Conservation (phyloP, 2,797 vertebrate genomes). For the Eulemur mongoz region DNA sequence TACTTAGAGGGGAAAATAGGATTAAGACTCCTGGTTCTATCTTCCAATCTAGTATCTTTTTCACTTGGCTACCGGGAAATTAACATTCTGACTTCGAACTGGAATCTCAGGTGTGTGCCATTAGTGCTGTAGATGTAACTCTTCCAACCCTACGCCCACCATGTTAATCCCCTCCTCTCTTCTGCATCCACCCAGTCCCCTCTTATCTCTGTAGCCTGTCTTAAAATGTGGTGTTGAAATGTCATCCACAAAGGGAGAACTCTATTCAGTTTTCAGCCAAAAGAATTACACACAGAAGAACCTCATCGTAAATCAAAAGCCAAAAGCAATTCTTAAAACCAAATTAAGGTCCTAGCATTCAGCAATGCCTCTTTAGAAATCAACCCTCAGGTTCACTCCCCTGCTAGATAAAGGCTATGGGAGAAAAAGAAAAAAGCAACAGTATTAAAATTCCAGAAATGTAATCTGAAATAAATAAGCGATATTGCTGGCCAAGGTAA, state of each 20-base stretch:
- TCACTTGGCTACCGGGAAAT: neutral
- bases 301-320: conserved; percentile 70
- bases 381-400: conserved; percentile 60
- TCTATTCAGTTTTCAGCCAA: conserved; percentile 19
- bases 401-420: conserved; percentile 53
- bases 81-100: neutral
- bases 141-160: neutral
- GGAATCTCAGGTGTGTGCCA: neutral
- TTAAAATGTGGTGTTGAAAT: conserved; percentile 21
- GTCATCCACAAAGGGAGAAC: conserved; percentile 53
- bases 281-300: conserved; percentile 58
- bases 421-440: conserved; percentile 56
- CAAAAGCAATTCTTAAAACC: conserved; percentile 74
- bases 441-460: conserved; percentile 83
- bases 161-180: neutral
- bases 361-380: conserved; percentile 58
- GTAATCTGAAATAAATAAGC: conserved; percentile 84
- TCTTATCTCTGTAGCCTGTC: neutral
- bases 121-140: neutral
- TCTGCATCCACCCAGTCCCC: neutral
- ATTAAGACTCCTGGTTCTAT: neutral
- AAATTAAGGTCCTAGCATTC: conserved; percentile 69
- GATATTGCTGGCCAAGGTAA: conserved; percentile 80
- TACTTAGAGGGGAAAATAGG: neutral
- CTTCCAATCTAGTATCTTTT: neutral